A percentile compares a stretch with the other conserved stretches of the same genome.
Conservation (phyloP, 2,888 invertebrate genomes). For the Salticus scenicus region DNA sequence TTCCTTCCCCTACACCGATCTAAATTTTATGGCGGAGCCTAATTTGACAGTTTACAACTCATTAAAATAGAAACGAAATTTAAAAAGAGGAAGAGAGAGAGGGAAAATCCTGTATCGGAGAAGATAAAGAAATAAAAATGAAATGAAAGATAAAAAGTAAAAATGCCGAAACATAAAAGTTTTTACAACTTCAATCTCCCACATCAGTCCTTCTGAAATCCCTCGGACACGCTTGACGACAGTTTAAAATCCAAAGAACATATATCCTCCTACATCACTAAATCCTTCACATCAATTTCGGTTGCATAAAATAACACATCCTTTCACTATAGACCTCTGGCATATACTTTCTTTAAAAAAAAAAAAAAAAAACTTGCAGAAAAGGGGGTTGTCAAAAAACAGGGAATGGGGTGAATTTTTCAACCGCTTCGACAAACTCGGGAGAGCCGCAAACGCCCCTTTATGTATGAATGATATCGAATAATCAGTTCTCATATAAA, state of each 20-base stretch:
- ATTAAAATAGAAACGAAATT: too few species aligned
- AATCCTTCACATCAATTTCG: not conserved
- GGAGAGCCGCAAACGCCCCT: conserved; percentile 58
- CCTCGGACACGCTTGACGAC: not conserved
- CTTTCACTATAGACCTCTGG: not conserved
- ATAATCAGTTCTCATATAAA: conserved; percentile 45
- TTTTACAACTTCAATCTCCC: not conserved
- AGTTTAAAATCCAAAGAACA: not conserved
- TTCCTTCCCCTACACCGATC: too few species aligned
- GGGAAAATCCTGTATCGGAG: too few species aligned
- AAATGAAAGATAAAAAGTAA: too few species aligned
- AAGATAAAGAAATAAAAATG: too few species aligned
- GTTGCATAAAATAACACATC: not conserved
- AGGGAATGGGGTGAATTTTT: not conserved
- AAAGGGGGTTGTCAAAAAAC: not conserved
- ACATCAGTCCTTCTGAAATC: not conserved
- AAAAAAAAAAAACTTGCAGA: not conserved
- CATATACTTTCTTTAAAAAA: not conserved
- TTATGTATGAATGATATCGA: conserved; percentile 63
- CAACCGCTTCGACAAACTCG: conserved; percentile 23
- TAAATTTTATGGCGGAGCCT: too few species aligned
- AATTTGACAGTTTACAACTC: too few species aligned
- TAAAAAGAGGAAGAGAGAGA: too few species aligned
- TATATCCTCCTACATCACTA: not conserved
- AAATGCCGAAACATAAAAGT: too few species aligned